Base-by-base conservation (phyloP, 2,113 vertebrate species). In the Petrocephalus zakoni region DNA sequence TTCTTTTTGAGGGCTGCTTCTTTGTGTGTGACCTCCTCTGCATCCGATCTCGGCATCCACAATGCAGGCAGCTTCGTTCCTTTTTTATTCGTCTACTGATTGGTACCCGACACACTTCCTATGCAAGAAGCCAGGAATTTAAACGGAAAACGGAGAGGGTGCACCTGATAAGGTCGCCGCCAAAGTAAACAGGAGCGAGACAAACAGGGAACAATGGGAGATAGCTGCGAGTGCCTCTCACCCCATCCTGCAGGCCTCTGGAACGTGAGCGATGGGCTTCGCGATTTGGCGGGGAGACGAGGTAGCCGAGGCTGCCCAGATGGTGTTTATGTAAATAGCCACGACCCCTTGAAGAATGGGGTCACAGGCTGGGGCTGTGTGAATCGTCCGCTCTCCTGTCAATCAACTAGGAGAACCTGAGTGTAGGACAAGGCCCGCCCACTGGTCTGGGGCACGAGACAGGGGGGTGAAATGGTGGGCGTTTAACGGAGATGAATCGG, bases 311-410 rank as follows among this genome's bases (percentile, higher is more conserved):
- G 49, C 89, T 58, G 42, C 49, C 86, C 90, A 83, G 90, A 85
- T 90, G 89, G 53, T 89, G 87, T 90, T 93, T 90, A 89, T 87
- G 86, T 87, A 92, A 88, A 92, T 47, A 87, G 91, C 89, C 83
- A 29, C 89, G 87, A 90, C 90, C 92, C 82, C 81, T 58, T 87
- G 87, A 91, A 91, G 88, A 93, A 92, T 52, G 29, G 92, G 92
- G 91, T 90, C 89, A 88, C 88, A 64, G 75, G 90, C 93, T 95
- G 92, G 90, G 94, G 94, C 93, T 93, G 92, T 92, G 93, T 89
- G 93, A 93, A 93, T 92, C 93, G 94, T 94, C 89, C 82, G 15
- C 91, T 83, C 89, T 86, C 86, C 92, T 90, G 94, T 94, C 93
- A 93, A 88, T 94, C 94, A 89, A 81, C 58, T 89, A 21, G 15